These are phyloP conservation scores for Tenrec ecaudatus DNA, from an alignment of 2,113 vertebrate species.

Conservation along the genomic window DNA sequence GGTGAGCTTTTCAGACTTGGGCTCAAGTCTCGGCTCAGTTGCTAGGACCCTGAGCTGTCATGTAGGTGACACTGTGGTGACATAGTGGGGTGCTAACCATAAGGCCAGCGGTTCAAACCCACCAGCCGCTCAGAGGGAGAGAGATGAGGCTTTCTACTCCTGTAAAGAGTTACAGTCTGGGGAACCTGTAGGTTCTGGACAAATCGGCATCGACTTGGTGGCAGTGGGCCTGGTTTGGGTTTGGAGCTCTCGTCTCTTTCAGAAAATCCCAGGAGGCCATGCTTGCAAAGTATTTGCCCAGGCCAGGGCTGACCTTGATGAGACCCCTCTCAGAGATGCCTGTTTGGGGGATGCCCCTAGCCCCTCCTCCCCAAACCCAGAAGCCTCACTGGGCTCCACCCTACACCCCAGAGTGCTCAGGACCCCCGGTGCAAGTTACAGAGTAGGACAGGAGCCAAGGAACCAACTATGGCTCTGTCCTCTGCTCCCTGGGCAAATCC, in stretches of 20 bases:
- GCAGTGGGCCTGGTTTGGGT: too few relatives aligned
- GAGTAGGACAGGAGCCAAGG: neutral
- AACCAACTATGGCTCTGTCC: neutral
- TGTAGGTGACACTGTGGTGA: neutral
- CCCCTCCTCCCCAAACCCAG: neutral
- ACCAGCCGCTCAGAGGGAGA: too few relatives aligned
- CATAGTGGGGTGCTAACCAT: too few relatives aligned
- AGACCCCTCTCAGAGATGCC: neutral
- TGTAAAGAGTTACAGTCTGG: too few relatives aligned
- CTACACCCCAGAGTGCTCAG: neutral
- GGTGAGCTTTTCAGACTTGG: neutral
- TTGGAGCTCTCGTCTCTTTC: too few relatives aligned
- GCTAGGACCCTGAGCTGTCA: neutral
- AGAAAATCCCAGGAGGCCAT: neutral
- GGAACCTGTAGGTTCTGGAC: too few relatives aligned
- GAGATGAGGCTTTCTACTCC: too few relatives aligned
- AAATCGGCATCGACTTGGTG: too few relatives aligned
- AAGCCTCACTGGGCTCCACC: neutral
- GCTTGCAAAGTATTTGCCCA: neutral
- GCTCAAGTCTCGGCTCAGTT: neutral
- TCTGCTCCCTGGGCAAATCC: neutral
- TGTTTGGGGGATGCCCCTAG: neutral
- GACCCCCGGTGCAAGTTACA: neutral
- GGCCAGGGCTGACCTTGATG: neutral
- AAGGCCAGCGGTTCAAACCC: too few relatives aligned